Conservation (phyloP, 2,888 invertebrate species). For the Lasioglossum malachurum region DNA sequence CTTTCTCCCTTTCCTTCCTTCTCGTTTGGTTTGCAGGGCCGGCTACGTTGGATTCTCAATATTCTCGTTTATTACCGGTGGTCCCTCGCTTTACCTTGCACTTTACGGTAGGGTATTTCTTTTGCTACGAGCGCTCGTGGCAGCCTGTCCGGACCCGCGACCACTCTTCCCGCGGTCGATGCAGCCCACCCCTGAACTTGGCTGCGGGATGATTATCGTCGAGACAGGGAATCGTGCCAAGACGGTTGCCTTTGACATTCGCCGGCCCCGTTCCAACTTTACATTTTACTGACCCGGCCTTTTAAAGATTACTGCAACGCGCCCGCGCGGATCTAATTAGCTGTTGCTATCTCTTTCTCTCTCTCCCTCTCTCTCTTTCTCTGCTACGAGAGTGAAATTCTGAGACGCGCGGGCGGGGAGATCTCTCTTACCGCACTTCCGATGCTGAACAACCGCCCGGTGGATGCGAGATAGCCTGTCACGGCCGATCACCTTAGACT, state of each 20-base stretch:
- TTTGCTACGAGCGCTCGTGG: constrained; percentile 21
- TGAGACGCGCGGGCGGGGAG: background rate
- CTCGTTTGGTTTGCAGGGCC: background rate
- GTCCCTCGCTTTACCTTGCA: constrained; percentile 45
- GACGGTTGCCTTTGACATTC: constrained; percentile 52
- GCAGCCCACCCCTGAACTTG: constrained; percentile 43
- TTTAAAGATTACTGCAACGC: constrained; percentile 19
- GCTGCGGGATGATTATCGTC: constrained; percentile 35
- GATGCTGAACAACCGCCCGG: background rate
- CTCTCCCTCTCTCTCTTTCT: background rate
- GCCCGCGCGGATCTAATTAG: constrained; percentile 34
- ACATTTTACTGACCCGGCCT: constrained; percentile 24
- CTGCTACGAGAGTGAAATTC: background rate
- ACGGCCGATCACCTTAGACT: background rate
- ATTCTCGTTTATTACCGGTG: constrained; percentile 60
- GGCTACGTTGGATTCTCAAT: constrained; percentile 56
- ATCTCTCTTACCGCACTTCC: background rate
- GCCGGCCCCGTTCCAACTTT: constrained; percentile 36
- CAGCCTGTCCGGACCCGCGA: constrained; percentile 22
- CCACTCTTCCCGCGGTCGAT: constrained; percentile 18
- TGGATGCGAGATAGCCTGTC: background rate
- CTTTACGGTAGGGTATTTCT: constrained; percentile 41
- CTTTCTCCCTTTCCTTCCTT: background rate
- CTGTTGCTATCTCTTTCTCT: background rate
- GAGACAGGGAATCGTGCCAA: constrained; percentile 47